A percentile compares a stretch with the other conserved stretches of the same genome.
Conservation (phyloP, 2,888 invertebrate species). For the Lasioglossum lativentre region DNA sequence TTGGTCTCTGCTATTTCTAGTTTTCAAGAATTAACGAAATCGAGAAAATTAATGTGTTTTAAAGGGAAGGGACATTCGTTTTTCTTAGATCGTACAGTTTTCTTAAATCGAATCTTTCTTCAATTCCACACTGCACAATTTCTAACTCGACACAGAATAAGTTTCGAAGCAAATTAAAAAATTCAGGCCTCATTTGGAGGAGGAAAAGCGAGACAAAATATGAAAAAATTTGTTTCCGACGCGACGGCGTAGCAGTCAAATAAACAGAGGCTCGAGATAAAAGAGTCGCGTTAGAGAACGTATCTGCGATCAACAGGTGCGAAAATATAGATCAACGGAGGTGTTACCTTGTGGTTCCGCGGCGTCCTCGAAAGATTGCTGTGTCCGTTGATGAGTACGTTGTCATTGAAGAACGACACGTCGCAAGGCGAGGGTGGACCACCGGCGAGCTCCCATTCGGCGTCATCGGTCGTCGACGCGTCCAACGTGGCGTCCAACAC, state of each 20-base stretch:
- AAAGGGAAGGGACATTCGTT: too few species aligned
- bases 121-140: too few species aligned
- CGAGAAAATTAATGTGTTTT: too few species aligned
- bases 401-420: constrained; percentile 94
- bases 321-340: neutral
- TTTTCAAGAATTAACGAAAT: too few species aligned
- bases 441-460: constrained; percentile 85
- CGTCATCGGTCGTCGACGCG: constrained; percentile 88
- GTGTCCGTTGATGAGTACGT: constrained; percentile 95
- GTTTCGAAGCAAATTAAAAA: neutral
- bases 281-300: neutral
- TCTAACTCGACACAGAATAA: neutral
- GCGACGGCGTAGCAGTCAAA: neutral
- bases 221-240: neutral
- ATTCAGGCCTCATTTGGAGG: neutral
- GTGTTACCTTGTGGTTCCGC: constrained; percentile 87
- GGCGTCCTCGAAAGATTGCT: constrained; percentile 91
- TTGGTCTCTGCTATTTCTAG: neutral
- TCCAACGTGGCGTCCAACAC: constrained; percentile 87
- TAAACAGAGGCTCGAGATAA: neutral
- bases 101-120: too few species aligned
- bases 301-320: neutral
- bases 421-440: constrained; percentile 92
- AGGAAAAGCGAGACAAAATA: neutral
- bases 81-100: too few species aligned